Evolutionary conservation across 2,888 invertebrate genomes (phyloP), one percentile per base, ranked within the genome.

Genomic region (Tubulanus polymorphus): DNA sequence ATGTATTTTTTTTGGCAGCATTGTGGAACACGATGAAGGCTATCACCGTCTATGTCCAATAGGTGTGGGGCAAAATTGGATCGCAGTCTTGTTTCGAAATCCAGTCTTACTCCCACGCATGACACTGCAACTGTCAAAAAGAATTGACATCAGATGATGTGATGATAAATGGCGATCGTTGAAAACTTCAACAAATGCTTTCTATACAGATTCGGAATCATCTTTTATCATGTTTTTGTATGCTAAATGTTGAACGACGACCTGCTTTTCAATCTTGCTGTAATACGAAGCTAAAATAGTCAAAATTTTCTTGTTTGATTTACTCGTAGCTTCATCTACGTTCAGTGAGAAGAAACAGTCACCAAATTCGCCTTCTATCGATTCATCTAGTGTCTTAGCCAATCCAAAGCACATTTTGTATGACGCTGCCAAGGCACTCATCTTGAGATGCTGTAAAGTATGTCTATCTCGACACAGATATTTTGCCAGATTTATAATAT

Each of bases 21-120:
- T 61, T 61, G 45, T 61, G 59, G 15, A 60, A n/a, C 29, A 37
- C 60, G 59, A 30, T 61, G 59, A 30, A 59, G 60, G 15, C 53
- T 47, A 32, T 61, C 61, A 1, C 59, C 61, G 47, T 61, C 61
- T 29, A 61, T 61, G n/a, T 61, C 51, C 1, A 56, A 46, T 2
- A 60, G 27, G 18, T 53, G 48, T 10, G 57, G 54, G 3, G 37
- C 51, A 25, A 18, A 29, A n/a, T 26, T 45, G 46, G 15, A n/a
- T n/a, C 23, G 12, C 45, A 52, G 25, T n/a, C 47, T 41, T 1
- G 28, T 26, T 46, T 45, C n/a, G 47, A 27, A 52, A n/a, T 12
- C 52, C 52, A 45, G 45, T 52, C 2, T 52, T 28, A 23, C 8
- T n/a, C 1, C 52, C 52, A 20, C 52, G 18, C 52, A 45, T 46